These are phyloP conservation scores for Lates calcarifer DNA, from an alignment of 2,113 vertebrate genomes.

Conservation along the genomic window DNA sequence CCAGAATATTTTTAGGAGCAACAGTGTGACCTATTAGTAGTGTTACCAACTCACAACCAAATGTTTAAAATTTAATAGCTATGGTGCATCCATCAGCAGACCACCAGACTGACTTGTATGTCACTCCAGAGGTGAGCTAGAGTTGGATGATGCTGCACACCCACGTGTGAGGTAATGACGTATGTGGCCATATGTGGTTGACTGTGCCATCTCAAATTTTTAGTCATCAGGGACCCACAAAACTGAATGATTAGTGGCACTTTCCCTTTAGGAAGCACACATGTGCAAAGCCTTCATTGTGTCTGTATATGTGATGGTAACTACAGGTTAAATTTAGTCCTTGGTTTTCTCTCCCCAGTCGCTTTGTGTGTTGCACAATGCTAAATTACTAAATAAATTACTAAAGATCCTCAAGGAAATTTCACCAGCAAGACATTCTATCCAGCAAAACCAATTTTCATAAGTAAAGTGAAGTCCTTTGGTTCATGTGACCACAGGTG, in stretches of 20 bases:
- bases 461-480: conserved; percentile 1
- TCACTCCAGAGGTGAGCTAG: neutral
- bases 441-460: neutral
- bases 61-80: neutral
- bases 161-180: neutral
- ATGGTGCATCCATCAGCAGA: neutral
- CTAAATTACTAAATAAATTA: conserved; percentile 27
- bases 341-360: neutral
- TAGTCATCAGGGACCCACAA: too few relatives aligned
- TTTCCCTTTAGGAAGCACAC: neutral
- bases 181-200: too few relatives aligned
- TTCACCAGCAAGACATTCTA: neutral
- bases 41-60: neutral
- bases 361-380: neutral
- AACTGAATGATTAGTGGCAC: neutral
- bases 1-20: neutral
- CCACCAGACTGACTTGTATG: neutral
- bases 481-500: conserved; percentile 1
- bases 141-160: neutral
- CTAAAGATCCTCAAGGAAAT: conserved; percentile 6
- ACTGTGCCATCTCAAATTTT: neutral
- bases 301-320: neutral
- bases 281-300: neutral
- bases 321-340: conserved; percentile 8
- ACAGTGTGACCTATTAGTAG: neutral